Evolutionary conservation across 1,140 invertebrate species (phyloP), one percentile per base, ranked within the genome.

Genomic region (Dysdera silvatica): DNA sequence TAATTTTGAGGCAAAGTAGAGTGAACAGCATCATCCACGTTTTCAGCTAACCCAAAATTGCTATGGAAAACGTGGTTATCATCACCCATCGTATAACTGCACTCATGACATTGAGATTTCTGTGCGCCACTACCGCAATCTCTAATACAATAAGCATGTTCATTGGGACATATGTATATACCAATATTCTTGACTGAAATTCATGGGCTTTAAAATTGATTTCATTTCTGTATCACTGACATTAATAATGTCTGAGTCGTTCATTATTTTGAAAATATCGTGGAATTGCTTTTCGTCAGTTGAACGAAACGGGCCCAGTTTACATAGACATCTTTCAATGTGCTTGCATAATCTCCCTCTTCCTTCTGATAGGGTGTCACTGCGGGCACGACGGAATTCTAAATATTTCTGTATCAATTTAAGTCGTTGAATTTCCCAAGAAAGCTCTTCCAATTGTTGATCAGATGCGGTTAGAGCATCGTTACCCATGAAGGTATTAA

Each of bases 141-240:
- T 3, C 75, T 80, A 66, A 88, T 87, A 26, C 74, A 79, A 71
- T 88, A 88, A 49, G 80, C 73, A 71, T 88, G 86, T 3, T 85
- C 85, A 72, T 87, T 87, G 1, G 80, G 83, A 75, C 87, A 89
- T 70, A 84, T 84, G 68, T 75, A 88, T n/a, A n/a, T n/a, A n/a
- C 86, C 86, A 89, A 72, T 85, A 83, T 0, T 86, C 86, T 62
- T 78, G 74, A 20, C 65, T 71, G 3, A 84, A 70, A 2, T 76
- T 79, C 67, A 87, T 80, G 0, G 84, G 85, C 71, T 76, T 72
- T 0, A 86, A 75, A 53, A 88, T 82, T 81, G 67, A 37, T 75
- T 66, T 56, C 75, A 75, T 63, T 73, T 87, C 85, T 40, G 74
- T 58, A 20, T 82, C 77, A 5, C 73, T 77, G 3, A 84, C 53